A percentile compares a stretch with the other conserved stretches of the same genome.
These are phyloP conservation scores for Lithobates sylvaticus DNA, from an alignment of 2,797 vertebrate species.

Conservation along the genomic window DNA sequence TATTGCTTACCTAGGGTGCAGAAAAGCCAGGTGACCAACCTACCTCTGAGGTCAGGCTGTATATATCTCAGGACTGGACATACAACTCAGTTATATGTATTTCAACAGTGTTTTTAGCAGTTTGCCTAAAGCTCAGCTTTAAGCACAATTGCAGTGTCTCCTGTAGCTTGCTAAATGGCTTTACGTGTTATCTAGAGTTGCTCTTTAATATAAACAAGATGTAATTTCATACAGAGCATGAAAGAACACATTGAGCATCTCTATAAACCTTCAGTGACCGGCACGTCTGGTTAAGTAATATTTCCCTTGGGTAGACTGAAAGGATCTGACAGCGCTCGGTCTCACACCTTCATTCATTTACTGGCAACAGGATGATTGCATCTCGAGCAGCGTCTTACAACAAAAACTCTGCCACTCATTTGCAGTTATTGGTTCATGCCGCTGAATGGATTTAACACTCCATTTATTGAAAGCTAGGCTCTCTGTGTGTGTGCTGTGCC, in stretches of 20 bases:
- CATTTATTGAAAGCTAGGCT: conserved; percentile 21
- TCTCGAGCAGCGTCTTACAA: conserved; percentile 21
- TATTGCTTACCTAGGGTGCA: no score
- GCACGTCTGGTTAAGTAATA: conserved; percentile 35
- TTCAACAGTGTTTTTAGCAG: no score
- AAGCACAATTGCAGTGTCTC: no score
- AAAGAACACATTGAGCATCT: conserved; percentile 23
- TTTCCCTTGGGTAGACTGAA: conserved; percentile 27
- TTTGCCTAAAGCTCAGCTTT: no score
- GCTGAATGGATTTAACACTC: conserved; percentile 32
- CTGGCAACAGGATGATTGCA: conserved; percentile 30
- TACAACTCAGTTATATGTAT: no score
- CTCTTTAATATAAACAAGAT: conserved; percentile 1
- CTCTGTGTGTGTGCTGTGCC: neutral
- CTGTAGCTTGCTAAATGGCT: neutral
- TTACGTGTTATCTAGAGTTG: neutral
- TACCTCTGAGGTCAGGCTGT: no score
- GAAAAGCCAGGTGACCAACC: no score
- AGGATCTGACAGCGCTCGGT: conserved; percentile 17
- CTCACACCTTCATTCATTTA: conserved; percentile 44
- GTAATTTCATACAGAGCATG: conserved; percentile 7
- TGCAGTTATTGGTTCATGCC: conserved; percentile 12
- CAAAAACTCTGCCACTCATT: conserved; percentile 16
- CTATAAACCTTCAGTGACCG: conserved; percentile 30
- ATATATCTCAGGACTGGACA: no score